Evolutionary conservation across 2,113 vertebrate genomes (phyloP).

Genomic region (Microtus pennsylvanicus): DNA sequence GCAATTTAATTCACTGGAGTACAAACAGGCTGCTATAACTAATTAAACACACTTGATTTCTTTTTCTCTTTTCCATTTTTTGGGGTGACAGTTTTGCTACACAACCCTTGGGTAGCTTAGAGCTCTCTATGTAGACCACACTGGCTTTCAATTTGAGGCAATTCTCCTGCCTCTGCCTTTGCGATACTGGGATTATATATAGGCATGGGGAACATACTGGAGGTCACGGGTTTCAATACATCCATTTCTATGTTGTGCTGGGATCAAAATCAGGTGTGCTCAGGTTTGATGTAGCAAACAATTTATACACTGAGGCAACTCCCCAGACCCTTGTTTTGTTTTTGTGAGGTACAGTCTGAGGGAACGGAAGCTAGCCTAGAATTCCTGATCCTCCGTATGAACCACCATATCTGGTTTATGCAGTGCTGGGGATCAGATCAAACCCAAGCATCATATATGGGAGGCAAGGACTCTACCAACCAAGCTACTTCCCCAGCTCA

Average conservation of each 20-base stretch:
- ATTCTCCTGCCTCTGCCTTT: not conserved
- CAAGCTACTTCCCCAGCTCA: not conserved
- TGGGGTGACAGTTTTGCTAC: not conserved
- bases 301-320: not conserved
- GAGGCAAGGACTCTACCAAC: not conserved
- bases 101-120: not conserved
- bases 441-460: not conserved
- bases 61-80: not conserved
- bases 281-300: not conserved
- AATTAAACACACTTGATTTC: constrained; percentile 21
- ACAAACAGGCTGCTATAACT: not conserved
- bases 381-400: not conserved
- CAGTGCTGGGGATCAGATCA: not conserved
- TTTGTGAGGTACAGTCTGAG: not conserved
- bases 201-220: not conserved
- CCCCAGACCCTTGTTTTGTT: not conserved
- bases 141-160: not conserved
- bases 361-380: not conserved
- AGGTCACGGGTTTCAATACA: not conserved
- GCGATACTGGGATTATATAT: not conserved
- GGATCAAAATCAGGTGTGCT: not conserved
- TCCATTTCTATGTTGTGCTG: not conserved
- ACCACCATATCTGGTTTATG: not conserved
- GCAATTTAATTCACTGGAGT: not conserved
- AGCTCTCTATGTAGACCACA: not conserved